phyloP scores from a whole-genome alignment of 2,888 invertebrate genomes.

The Psylliodes chrysocephalus region DNA sequence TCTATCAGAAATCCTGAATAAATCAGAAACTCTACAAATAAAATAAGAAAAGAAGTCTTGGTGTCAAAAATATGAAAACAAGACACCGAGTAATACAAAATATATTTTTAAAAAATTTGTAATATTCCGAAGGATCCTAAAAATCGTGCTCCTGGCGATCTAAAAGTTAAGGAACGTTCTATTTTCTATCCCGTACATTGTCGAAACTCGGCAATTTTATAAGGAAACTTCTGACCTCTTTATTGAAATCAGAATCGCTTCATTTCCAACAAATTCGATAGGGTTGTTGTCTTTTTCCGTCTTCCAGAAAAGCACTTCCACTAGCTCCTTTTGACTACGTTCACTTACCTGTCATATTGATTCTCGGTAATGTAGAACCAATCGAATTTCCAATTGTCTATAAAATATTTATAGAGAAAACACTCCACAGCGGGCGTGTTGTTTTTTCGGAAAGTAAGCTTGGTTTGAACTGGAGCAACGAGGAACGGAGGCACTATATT shows the following conservation, averaged over 20 bases:
- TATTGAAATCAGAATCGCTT: background rate
- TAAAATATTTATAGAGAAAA: conserved; percentile 42
- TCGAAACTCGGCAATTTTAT: no score
- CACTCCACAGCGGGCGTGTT: conserved; percentile 29
- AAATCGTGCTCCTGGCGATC: no score
- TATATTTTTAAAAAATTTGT: no score
- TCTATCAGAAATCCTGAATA: no score
- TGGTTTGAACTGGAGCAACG: conserved; percentile 27
- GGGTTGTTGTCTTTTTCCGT: background rate
- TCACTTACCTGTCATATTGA: conserved; percentile 29
- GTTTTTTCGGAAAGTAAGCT: conserved; percentile 36
- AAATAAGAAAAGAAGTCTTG: no score
- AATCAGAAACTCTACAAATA: no score
- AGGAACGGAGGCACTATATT: conserved; percentile 33
- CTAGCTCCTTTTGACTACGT: conserved; percentile 5
- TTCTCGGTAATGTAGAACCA: conserved; percentile 26
- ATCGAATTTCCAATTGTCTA: conserved; percentile 37
- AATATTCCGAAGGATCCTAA: no score
- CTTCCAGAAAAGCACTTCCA: background rate
- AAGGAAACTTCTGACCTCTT: background rate
- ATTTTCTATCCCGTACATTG: no score
- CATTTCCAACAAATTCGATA: background rate
- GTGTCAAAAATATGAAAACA: no score
- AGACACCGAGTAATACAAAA: no score
- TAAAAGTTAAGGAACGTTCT: no score